A percentile compares a stretch with the other conserved stretches of the same genome.
Conservation (phyloP, 2,113 vertebrate genomes). For the Spermophilus dauricus region DNA sequence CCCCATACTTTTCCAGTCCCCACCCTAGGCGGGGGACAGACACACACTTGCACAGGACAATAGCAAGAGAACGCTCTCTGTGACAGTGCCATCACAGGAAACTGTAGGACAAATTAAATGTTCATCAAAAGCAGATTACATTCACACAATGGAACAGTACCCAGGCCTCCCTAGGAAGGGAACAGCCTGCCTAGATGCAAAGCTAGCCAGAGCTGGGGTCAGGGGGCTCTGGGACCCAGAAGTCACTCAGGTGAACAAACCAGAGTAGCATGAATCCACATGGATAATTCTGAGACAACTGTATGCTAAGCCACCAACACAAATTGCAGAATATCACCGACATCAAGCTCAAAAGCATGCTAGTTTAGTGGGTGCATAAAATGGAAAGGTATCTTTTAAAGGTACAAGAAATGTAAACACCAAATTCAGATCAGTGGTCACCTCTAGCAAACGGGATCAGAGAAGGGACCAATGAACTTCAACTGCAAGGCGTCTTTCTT, state of each 20-base stretch:
- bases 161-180: neutral
- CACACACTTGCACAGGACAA: neutral
- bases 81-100: rapidly evolving
- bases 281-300: neutral
- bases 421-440: neutral
- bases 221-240: too few species aligned
- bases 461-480: neutral
- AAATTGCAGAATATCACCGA: neutral
- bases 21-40: neutral
- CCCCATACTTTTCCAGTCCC: rapidly evolving
- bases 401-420: neutral
- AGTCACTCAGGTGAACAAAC: neutral
- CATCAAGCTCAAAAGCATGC: neutral
- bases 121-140: neutral
- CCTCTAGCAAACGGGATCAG: neutral
- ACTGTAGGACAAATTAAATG: neutral
- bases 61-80: neutral
- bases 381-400: neutral
- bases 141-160: neutral
- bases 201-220: too few species aligned
- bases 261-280: too few species aligned
- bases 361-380: neutral
- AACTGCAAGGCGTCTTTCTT: neutral
- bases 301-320: neutral
- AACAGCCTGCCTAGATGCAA: too few species aligned